These are phyloP conservation scores for Drosophila suzukii DNA, from an alignment of 1,140 invertebrate genomes.

Conservation along the genomic window DNA sequence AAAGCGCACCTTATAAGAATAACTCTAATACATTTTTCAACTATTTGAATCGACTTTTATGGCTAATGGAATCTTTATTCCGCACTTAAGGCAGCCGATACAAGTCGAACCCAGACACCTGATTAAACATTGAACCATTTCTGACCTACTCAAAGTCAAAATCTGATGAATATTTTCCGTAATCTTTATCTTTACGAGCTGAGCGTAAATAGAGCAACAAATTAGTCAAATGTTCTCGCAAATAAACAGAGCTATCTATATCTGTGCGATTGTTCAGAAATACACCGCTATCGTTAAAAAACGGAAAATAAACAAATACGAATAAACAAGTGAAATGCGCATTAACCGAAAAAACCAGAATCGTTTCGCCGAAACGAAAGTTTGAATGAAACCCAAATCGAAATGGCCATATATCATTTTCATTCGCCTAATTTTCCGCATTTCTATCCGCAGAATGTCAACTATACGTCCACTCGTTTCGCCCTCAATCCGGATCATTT, in stretches of 20 bases:
- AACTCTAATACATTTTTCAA: not conserved
- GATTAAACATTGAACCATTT: conserved; percentile 28
- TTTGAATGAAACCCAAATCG: conserved; percentile 38
- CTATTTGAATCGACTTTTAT: not conserved
- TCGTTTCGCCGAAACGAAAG: conserved; percentile 41
- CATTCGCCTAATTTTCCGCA: not conserved
- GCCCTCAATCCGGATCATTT: conserved; percentile 69
- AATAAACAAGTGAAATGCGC: conserved; percentile 39
- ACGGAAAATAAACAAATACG: conserved; percentile 31
- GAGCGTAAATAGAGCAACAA: conserved; percentile 28
- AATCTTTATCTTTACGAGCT: conserved; percentile 26
- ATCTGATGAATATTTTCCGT: conserved; percentile 19
- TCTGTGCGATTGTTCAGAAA: conserved; percentile 31
- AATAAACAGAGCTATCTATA: conserved; percentile 35
- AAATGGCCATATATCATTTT: conserved; percentile 11
- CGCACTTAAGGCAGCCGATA: not conserved
- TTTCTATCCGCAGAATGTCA: conserved; percentile 44
- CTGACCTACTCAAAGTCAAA: conserved; percentile 26
- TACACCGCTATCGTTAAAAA: conserved; percentile 26
- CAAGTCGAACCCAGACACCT: conserved; percentile 17
- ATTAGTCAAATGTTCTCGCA: conserved; percentile 25
- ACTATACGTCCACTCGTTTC: conserved; percentile 58
- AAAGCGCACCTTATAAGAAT: not conserved
- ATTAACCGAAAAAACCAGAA: conserved; percentile 34
- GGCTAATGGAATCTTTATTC: not conserved